Conservation (phyloP, 2,888 invertebrate species). For the Euphydryas editha region DNA sequence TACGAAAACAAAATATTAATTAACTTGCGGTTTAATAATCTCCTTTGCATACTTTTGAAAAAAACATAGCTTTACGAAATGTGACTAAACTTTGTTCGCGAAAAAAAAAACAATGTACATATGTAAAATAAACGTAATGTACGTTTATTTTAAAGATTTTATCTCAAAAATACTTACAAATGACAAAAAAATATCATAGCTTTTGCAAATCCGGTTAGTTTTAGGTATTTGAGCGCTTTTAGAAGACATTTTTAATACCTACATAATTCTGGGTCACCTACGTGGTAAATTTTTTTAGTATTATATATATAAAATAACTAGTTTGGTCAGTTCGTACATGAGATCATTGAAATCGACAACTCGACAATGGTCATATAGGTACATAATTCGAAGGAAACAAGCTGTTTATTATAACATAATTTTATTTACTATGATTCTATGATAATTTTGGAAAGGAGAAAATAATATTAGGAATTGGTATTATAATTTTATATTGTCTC, state of each 20-base stretch:
- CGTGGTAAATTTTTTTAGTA: slow-evolving; percentile 43
- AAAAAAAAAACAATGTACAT: slow-evolving; percentile 3
- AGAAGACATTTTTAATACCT: slow-evolving; percentile 38
- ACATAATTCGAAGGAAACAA: no score
- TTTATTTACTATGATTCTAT: no score
- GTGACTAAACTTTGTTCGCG: slow-evolving; percentile 13
- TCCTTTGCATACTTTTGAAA: not conserved
- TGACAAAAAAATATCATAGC: slow-evolving; percentile 26
- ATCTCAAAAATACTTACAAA: slow-evolving; percentile 30
- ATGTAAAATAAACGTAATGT: slow-evolving; percentile 4
- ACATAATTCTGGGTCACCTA: slow-evolving; percentile 44
- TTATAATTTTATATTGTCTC: not conserved
- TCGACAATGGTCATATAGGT: not conserved
- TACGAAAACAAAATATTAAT: no score
- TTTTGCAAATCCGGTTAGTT: slow-evolving; percentile 41
- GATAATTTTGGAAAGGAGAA: no score
- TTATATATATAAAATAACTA: slow-evolving; percentile 29
- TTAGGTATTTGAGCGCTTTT: slow-evolving; percentile 38
- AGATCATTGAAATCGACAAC: not conserved
- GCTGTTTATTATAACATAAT: no score
- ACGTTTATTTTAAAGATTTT: slow-evolving; percentile 25
- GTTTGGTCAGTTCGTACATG: slow-evolving; percentile 31
- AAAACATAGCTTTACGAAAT: not conserved
- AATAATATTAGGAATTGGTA: not conserved
- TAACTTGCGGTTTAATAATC: not conserved